A percentile compares a stretch with the other conserved stretches of the same genome.
These are phyloP conservation scores for Maniola hyperantus DNA, from an alignment of 2,888 invertebrate genomes.

Conservation along the genomic window DNA sequence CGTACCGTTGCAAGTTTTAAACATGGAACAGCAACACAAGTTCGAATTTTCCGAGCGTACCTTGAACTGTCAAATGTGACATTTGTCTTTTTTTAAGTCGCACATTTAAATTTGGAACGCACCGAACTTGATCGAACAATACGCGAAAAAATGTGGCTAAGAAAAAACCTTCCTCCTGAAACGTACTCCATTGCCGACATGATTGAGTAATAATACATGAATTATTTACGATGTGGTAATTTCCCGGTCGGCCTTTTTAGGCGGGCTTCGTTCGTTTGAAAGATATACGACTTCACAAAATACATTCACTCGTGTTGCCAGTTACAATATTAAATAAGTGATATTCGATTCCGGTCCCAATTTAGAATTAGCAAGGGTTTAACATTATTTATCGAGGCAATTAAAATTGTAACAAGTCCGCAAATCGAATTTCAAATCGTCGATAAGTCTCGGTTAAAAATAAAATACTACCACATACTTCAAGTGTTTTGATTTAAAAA, in stretches of 20 bases:
- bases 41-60: constrained; percentile 14
- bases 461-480: background rate
- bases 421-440: constrained; percentile 15
- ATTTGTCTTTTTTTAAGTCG: constrained; percentile 1
- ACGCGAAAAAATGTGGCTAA: constrained; percentile 55
- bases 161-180: constrained; percentile 57
- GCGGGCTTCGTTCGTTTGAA: constrained; percentile 48
- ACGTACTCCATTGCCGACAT: constrained; percentile 67
- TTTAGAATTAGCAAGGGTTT: constrained; percentile 13
- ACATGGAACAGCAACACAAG: constrained; percentile 43
- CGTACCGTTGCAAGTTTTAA: constrained; percentile 64
- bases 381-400: constrained; percentile 16
- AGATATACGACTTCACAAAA: constrained; percentile 41
- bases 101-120: constrained; percentile 42
- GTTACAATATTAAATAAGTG: constrained; percentile 26
- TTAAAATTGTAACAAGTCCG: constrained; percentile 20
- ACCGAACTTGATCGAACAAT: constrained; percentile 61
- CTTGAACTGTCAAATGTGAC: constrained; percentile 29
- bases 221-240: constrained; percentile 80
- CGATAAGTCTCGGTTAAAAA: background rate
- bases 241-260: constrained; percentile 66
- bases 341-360: constrained; percentile 22
- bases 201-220: constrained; percentile 79
- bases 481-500: background rate
- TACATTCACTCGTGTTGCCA: constrained; percentile 31